Evolutionary conservation across 2,797 vertebrate species (phyloP), one percentile per base, ranked within the genome.

Genomic region (Myotis daubentonii): DNA sequence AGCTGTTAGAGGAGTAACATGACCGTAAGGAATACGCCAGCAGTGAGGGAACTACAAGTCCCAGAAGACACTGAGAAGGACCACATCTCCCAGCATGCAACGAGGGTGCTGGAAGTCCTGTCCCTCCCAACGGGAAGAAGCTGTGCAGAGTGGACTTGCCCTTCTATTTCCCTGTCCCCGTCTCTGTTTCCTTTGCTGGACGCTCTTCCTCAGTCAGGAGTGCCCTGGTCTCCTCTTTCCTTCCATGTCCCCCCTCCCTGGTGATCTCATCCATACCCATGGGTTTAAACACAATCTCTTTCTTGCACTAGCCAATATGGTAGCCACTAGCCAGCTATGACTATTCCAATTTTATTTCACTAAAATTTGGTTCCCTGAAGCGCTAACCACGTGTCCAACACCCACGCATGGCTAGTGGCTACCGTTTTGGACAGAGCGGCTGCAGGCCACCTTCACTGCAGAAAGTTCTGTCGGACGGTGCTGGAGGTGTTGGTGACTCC

Each of bases 11-110:
- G 85, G 47, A 89, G 9, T 82, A 80, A 85, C 66, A 62, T 41
- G 28, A 44, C 30, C 2, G 23, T 70, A 62, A 66, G 53, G 47
- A 84, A 85, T n/a, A 60, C 7, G 25, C 12, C 19, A 23, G 72
- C 81, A 22, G 8, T 13, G 30, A 78, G 23, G 30, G 30, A 93
- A 95, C 83, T 87, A 89, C 30, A 93, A 17, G 53, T 92, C 66
- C 92, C 87, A 92, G 79, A 28, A 78, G 41, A 15, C 66, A 66
- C 79, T 0, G 36, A 75, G 53, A 92, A 20, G 44, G 55, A 87
- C 85, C 81, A 82, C 53, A 82, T 87, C 23, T 94, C 84, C 93
- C 89, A 94, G 79, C 47, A 91, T 85, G 85, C 92, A 92, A 19
- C 0, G 5, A 30, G 55, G 72, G 19, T 66, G 20, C 41, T 36